These are phyloP conservation scores for Drosophila ohnishii DNA, from an alignment of 1,140 invertebrate genomes.

Conservation along the genomic window DNA sequence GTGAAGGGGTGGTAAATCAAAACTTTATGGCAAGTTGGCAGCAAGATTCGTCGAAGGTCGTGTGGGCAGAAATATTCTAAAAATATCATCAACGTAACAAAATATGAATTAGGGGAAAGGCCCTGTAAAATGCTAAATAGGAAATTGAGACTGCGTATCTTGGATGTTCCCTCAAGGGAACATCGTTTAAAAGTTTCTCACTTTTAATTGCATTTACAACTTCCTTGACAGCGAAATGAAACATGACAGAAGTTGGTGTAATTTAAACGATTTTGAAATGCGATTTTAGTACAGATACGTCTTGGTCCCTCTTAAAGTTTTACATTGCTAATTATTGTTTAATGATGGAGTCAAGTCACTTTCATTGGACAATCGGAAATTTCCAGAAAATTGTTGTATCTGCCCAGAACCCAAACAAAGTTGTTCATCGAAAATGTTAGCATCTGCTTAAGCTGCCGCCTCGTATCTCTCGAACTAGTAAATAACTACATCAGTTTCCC, in stretches of 20 bases:
- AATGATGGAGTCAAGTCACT: too few relatives aligned
- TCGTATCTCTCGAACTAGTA: conserved; percentile 21
- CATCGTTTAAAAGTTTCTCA: conserved; percentile 11
- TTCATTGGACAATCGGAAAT: background rate
- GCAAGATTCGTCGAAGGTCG: conserved; percentile 11
- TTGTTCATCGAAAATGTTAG: background rate
- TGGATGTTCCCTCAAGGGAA: background rate
- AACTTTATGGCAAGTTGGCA: conserved; percentile 14
- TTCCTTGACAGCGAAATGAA: conserved; percentile 6
- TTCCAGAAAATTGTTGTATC: background rate
- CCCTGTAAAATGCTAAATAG: background rate
- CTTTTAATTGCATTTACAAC: conserved; percentile 15
- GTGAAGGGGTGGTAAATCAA: conserved; percentile 13
- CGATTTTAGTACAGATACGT: conserved; percentile 1
- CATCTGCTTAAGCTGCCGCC: background rate
- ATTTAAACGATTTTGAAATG: conserved; percentile 5
- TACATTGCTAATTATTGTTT: background rate
- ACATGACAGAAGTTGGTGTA: background rate
- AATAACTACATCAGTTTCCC: conserved; percentile 32
- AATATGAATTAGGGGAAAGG: conserved; percentile 1
- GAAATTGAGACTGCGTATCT: conserved; percentile 12
- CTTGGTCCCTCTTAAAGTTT: background rate
- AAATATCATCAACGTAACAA: conserved; percentile 16
- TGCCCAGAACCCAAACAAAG: background rate
- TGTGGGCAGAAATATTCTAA: conserved; percentile 13